Base-by-base conservation (phyloP, 2,113 vertebrate species). In the Heterotis niloticus region DNA sequence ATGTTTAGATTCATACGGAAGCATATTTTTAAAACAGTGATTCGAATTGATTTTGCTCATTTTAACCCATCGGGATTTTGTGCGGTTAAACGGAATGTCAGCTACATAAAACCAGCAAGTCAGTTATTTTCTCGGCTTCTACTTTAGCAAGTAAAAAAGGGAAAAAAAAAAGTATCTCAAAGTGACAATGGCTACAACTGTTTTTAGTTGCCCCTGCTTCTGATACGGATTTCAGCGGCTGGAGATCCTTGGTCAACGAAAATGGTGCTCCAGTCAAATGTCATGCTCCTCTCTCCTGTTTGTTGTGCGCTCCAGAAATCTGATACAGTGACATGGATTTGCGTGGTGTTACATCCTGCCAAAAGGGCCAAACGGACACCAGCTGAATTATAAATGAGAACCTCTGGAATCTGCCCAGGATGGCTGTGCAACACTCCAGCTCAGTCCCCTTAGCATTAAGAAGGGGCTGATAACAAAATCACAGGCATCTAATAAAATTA, bases 361-460 rank as follows among this genome's bases (percentile, higher is more conserved):
- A 62, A 71, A 18, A 60, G 52, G 23, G 24, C 65, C 18, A 54
- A 26, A 51, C 12, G 66, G 56, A 51, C 56, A 44, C 11, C 17
- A 67, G 67, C 67, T 60, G 67, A 71, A 78, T 78, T 44, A 60
- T 71, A 52, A 71, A 70, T 78, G 76, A 69, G 76, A 29, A 14
- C 16, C 11, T 59, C 64, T 68, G 76, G 76, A 68, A 5, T 5
- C 18, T 13, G 23, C 17, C 65, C 0, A 69, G 16, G 28, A 10
- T 14, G 16, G 12, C 68, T 44, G 34, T 18, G 68, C 68, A 70
- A 44, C 29, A 11, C 9, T 44, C 54, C 44, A 56, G 51, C 70
- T 72, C 44, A n/a, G 44, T 11, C 51, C 20, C 70, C 20, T 17
- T 12, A 18, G 5, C 34, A n/a, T 23, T 54, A 72, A 56, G 24